Evolutionary conservation across 2,113 vertebrate species (phyloP).

Genomic region (Limanda limanda): DNA sequence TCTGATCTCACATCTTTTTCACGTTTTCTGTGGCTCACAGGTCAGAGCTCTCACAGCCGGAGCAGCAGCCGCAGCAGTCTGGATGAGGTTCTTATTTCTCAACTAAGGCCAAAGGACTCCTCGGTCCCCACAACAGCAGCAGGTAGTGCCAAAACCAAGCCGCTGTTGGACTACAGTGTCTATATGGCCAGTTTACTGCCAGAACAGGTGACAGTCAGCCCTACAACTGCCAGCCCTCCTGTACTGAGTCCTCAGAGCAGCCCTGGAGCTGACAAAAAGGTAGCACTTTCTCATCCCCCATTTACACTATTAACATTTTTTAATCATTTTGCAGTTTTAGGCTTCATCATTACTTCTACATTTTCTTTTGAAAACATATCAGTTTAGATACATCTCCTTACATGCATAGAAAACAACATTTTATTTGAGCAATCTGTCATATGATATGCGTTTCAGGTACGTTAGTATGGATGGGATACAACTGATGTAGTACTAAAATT

Average conservation of each 20-base stretch:
- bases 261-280: conserved; percentile 92
- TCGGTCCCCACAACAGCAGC: no score
- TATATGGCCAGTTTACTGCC: conserved; percentile 94
- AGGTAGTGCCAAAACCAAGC: conserved; percentile 79
- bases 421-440: no score
- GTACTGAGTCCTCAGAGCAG: conserved; percentile 84
- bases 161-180: conserved; percentile 88
- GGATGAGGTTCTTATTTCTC: conserved; percentile 87
- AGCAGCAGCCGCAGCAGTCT: conserved; percentile 91
- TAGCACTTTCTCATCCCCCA: conserved; percentile 56
- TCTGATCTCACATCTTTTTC: conserved; percentile 57
- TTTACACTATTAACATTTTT: background rate
- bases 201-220: conserved; percentile 76
- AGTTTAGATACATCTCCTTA: no score
- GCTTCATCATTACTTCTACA: no score
- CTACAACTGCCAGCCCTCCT: conserved; percentile 73
- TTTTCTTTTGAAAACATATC: no score
- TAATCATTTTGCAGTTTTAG: no score
- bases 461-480: no score
- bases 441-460: no score
- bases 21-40: conserved; percentile 57
- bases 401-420: no score
- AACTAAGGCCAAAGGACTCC: conserved; percentile 46
- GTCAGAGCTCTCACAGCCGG: conserved; percentile 86
- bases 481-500: no score